Evolutionary conservation across 2,888 invertebrate species (phyloP).

Genomic region (Limnephilus rhombicus): DNA sequence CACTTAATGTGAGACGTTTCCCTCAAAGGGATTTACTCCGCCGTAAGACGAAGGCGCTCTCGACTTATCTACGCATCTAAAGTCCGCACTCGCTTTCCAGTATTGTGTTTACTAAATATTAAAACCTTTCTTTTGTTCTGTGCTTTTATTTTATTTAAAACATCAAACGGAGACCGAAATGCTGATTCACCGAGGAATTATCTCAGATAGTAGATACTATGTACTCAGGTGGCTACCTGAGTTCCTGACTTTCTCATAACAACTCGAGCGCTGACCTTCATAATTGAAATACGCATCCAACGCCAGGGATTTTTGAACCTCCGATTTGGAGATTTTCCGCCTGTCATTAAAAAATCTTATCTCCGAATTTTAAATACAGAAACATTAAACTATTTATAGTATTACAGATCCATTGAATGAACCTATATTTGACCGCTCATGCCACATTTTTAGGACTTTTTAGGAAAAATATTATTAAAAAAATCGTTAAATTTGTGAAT

Average conservation of each 20-base stretch:
- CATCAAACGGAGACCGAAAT: background rate
- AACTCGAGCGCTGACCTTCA: too few species aligned
- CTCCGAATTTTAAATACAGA: too few species aligned
- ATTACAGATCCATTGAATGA: too few species aligned
- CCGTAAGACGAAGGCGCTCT: constrained; percentile 22
- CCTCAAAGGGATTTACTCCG: constrained; percentile 44
- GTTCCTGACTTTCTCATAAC: background rate
- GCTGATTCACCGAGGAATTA: background rate
- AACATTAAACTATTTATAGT: too few species aligned
- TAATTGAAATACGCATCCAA: too few species aligned
- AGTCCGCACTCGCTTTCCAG: constrained; percentile 4
- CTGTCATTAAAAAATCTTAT: too few species aligned
- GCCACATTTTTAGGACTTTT: too few species aligned
- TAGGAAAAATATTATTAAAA: too few species aligned
- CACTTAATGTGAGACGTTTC: constrained; percentile 46
- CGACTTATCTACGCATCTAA: constrained; percentile 49
- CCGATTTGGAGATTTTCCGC: too few species aligned
- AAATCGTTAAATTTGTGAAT: too few species aligned
- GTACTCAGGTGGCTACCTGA: background rate
- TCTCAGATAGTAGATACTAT: background rate
- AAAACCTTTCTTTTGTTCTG: background rate
- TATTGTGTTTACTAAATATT: constrained; percentile 27
- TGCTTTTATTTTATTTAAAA: constrained; percentile 16
- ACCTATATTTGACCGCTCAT: too few species aligned
- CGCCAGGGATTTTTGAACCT: too few species aligned